Evolutionary conservation across 1,140 invertebrate genomes (phyloP), one percentile per base, ranked within the genome.

Genomic region (Leguminivora glycinivorella): DNA sequence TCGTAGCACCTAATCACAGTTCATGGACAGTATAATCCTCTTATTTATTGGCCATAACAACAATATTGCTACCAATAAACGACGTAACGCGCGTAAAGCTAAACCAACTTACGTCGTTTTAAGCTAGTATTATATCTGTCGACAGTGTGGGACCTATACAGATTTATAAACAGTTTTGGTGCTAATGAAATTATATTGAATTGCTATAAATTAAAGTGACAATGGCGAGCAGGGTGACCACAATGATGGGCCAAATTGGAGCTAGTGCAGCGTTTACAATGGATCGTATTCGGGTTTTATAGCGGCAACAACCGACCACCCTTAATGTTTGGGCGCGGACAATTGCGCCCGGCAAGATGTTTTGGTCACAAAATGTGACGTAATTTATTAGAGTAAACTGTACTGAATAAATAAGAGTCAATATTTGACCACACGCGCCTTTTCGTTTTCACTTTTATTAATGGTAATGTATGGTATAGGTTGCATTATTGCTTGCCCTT

Each of bases 171-270:
- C 79, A 81, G 80, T 84, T 52, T 81, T 75, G 79, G 74, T 79
- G 80, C 83, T 86, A 89, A 90, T 90, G 82, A 90, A 90, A 89
- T 90, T 83, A 84, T 85, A 88, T 89, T 85, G 88, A 83, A 87
- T 80, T 77, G 77, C 77, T 67, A 85, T 90, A 90, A 90, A 89
- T 89, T 84, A 81, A 63, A 67, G 69, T 43, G 72, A 83, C 83
- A 85, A 83, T 81, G 74, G 72, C 72, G 31, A 72, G 75, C 72
- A 69, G 78, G 76, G 73, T 74, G 73, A 72, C 71, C 76, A 83
- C 79, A 84, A 77, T 79, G 78, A 80, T 80, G 77, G 72, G n/a
- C 70, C 70, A 70, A 66, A 70, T 70, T 70, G 69, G 31, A 58
- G 52, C 68, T 77, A 79, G 17, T 22, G 47, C 47, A 22, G 17